phyloP scores from a whole-genome alignment of 2,113 vertebrate genomes.

The Saguinus imperator region DNA sequence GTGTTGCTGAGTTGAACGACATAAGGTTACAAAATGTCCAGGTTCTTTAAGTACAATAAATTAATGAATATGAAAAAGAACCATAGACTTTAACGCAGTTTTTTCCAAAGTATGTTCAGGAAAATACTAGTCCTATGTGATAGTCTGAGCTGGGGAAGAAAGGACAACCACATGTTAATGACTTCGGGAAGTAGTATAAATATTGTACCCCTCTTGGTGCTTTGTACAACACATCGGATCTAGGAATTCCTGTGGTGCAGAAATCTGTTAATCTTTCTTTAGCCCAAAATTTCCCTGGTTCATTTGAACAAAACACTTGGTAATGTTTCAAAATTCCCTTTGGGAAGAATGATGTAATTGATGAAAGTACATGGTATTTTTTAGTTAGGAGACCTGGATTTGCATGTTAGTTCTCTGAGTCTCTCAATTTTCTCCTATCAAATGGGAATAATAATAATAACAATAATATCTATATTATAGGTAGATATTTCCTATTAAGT shows the following conservation, averaged over 20 bases:
- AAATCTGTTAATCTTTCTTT: background rate
- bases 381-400: background rate
- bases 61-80: background rate
- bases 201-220: background rate
- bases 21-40: background rate
- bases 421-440: conserved; percentile 12
- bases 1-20: background rate
- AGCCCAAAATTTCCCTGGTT: background rate
- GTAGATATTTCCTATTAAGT: background rate
- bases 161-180: background rate
- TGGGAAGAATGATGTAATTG: background rate
- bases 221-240: background rate
- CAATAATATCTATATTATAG: background rate
- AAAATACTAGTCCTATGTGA: background rate
- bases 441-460: background rate
- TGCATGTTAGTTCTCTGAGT: background rate
- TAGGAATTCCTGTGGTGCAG: background rate
- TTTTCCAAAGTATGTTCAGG: background rate
- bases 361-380: background rate
- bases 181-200: background rate
- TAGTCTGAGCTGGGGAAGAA: background rate
- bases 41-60: background rate
- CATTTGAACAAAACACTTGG: background rate
- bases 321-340: background rate
- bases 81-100: background rate